These are phyloP conservation scores for Apis cerana DNA, from an alignment of 1,140 invertebrate genomes.

Conservation along the genomic window DNA sequence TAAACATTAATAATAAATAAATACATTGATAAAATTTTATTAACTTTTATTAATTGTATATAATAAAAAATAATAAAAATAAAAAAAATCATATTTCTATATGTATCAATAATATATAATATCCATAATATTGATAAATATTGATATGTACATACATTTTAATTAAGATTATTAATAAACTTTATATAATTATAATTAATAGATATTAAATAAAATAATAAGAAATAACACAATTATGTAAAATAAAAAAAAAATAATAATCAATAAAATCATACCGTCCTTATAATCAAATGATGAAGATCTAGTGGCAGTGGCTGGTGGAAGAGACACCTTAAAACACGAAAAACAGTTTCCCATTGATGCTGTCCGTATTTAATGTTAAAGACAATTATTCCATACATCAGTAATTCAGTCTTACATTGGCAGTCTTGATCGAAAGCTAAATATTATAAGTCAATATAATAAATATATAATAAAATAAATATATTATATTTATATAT, in stretches of 20 bases:
- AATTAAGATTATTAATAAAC: no score
- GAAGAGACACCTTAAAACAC: slow-evolving; percentile 87
- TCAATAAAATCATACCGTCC: slow-evolving; percentile 82
- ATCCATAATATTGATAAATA: no score
- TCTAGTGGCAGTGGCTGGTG: slow-evolving; percentile 82
- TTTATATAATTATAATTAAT: neutral
- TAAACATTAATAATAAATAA: neutral
- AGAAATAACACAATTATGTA: slow-evolving; percentile 49
- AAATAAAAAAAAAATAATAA: slow-evolving; percentile 46
- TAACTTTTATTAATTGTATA: slow-evolving; percentile 2
- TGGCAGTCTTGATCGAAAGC: slow-evolving; percentile 77
- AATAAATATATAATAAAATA: neutral
- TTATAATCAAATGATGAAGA: slow-evolving; percentile 82
- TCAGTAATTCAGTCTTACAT: slow-evolving; percentile 79
- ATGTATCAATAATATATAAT: neutral
- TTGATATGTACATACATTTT: no score
- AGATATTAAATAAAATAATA: neutral
- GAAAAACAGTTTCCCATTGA: slow-evolving; percentile 91
- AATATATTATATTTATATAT: neutral
- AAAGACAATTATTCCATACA: slow-evolving; percentile 75
- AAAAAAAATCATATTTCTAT: neutral
- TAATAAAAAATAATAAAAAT: neutral
- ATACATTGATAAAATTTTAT: neutral
- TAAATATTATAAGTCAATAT: slow-evolving; percentile 28
- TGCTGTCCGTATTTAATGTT: slow-evolving; percentile 79